A percentile compares a stretch with the other conserved stretches of the same genome.
These are phyloP conservation scores for Stenotaenia linearis DNA, from an alignment of 2,888 invertebrate species.

Conservation along the genomic window DNA sequence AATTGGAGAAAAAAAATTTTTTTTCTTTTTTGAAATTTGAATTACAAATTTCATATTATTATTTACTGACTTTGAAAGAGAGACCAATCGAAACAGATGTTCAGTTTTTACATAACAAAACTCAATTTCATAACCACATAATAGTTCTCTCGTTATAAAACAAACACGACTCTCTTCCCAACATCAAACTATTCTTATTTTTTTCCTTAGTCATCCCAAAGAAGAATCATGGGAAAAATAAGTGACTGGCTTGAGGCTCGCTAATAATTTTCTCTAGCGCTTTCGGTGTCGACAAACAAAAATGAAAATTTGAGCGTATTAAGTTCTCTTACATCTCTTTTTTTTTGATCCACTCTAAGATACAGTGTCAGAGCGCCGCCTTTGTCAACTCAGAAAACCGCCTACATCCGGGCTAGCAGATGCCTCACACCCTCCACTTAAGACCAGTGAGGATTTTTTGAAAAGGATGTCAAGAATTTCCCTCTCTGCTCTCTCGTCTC, in stretches of 20 bases:
- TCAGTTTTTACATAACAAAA: not conserved
- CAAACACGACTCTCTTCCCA: not conserved
- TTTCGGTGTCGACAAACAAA: not conserved
- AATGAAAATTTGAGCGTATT: not conserved
- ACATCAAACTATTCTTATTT: not conserved
- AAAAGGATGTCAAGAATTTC: conserved; percentile 21
- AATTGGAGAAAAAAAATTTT: too few relatives aligned
- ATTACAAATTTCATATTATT: not conserved
- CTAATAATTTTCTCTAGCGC: not conserved
- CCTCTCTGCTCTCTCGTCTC: not conserved
- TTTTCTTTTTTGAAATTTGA: too few relatives aligned
- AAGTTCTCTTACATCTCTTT: not conserved
- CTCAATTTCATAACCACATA: not conserved
- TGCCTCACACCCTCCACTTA: conserved; percentile 19
- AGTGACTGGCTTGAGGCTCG: not conserved
- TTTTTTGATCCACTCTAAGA: conserved; percentile 1
- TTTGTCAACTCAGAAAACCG: conserved; percentile 13
- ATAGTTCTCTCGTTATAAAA: not conserved
- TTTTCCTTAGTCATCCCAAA: not conserved
- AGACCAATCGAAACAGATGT: not conserved
- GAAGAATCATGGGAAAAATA: not conserved
- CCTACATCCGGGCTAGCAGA: conserved; percentile 17
- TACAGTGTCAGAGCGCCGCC: conserved; percentile 15
- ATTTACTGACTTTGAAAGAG: not conserved
- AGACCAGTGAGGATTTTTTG: not conserved